Evolutionary conservation across 2,113 vertebrate genomes (phyloP).

Genomic region (Chloebia gouldiae): DNA sequence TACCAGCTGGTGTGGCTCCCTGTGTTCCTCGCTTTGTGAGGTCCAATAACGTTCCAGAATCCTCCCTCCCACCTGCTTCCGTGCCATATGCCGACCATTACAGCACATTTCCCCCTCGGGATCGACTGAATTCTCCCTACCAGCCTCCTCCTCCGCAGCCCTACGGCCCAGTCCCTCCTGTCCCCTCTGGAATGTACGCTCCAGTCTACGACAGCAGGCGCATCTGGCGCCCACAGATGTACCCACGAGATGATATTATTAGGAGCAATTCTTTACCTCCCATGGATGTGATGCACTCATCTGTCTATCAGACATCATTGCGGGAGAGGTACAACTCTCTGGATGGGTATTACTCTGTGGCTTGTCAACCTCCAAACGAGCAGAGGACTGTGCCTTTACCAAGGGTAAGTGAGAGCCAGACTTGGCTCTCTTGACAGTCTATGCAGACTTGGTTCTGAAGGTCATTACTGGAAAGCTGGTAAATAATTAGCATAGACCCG

Average conservation of each 20-base stretch:
- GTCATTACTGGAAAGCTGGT: background rate
- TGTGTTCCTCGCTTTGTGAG: conserved; percentile 90
- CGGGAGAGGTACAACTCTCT: conserved; percentile 94
- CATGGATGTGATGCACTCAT: conserved; percentile 91
- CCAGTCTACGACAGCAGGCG: conserved; percentile 94
- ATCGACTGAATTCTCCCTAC: conserved; percentile 84
- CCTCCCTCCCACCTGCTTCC: conserved; percentile 84
- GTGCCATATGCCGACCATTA: conserved; percentile 84
- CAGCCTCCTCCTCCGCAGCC: conserved; percentile 83
- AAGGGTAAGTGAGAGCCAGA: conserved; percentile 77
- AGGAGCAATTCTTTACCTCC: conserved; percentile 96
- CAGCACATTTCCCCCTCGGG: conserved; percentile 81
- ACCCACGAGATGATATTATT: conserved; percentile 90
- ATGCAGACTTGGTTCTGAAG: background rate
- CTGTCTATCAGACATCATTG: conserved; percentile 88
- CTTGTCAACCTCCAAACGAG: conserved; percentile 80
- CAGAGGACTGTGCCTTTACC: conserved; percentile 86
- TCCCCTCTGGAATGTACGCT: conserved; percentile 89
- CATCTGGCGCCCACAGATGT: conserved; percentile 94
- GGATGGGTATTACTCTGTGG: conserved; percentile 90
- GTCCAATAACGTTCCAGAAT: conserved; percentile 86
- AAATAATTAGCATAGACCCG: background rate
- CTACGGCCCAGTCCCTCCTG: conserved; percentile 82
- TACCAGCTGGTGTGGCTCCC: conserved; percentile 80
- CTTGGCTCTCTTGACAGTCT: too few species aligned